Conservation (phyloP, 1,140 invertebrate genomes). For the Cephus cinctus region DNA sequence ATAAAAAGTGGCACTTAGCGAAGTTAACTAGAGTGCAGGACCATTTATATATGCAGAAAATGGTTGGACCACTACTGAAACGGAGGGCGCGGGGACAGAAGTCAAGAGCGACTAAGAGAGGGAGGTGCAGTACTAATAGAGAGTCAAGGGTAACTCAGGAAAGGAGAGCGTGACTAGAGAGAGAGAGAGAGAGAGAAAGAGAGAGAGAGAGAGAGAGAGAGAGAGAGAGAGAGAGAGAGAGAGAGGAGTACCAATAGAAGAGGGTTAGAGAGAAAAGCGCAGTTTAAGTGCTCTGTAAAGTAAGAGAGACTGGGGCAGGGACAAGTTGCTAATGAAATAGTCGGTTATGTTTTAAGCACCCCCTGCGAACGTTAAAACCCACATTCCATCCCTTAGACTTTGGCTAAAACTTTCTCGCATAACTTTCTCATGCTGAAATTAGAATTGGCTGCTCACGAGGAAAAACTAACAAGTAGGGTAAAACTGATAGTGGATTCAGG, state of each 20-base stretch:
- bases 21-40: slow-evolving; percentile 35
- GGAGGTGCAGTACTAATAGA: too few species aligned
- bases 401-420: too few species aligned
- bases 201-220: slow-evolving; percentile 3
- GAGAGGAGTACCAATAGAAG: too few species aligned
- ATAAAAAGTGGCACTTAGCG: slow-evolving; percentile 38
- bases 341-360: slow-evolving; percentile 32
- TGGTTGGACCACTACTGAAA: slow-evolving; percentile 18
- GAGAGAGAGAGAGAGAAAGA: slow-evolving; percentile 11
- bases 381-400: too few species aligned
- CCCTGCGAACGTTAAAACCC: slow-evolving; percentile 23
- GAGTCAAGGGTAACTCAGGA: too few species aligned
- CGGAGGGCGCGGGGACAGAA: slow-evolving; percentile 23
- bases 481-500: too few species aligned
- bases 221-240: slow-evolving; percentile 1
- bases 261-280: too few species aligned
- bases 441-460: too few species aligned
- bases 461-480: too few species aligned
- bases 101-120: too few species aligned
- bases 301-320: slow-evolving; percentile 13
- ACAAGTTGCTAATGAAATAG: slow-evolving; percentile 31
- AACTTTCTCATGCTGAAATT: too few species aligned
- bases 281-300: slow-evolving; percentile 21
- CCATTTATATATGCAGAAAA: slow-evolving; percentile 41
- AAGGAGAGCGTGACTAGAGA: slow-evolving; percentile 15